Evolutionary conservation across 2,797 vertebrate genomes (phyloP).

Genomic region (Synanceia verrucosa): DNA sequence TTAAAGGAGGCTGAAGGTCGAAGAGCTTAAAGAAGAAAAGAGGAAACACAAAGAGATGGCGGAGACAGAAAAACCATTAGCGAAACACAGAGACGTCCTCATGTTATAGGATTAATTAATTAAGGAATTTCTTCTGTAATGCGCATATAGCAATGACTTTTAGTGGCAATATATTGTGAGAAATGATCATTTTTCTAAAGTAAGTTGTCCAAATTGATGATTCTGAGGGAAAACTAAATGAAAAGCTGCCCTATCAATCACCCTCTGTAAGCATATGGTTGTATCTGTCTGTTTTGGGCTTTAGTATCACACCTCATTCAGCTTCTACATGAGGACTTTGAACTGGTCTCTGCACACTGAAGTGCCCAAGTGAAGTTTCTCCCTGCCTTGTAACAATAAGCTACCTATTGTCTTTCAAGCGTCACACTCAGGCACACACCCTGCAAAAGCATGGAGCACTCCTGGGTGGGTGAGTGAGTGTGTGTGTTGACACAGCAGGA

Average conservation of each 20-base stretch:
- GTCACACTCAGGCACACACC: conserved; percentile 72
- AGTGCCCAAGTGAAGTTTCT: conserved; percentile 33
- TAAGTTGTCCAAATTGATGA: not conserved
- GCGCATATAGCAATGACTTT: not conserved
- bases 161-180: not conserved
- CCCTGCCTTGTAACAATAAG: conserved; percentile 74
- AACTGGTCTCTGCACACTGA: not conserved
- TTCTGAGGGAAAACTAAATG: not conserved
- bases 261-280: not conserved
- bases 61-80: not conserved
- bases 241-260: no score
- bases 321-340: conserved; percentile 7
- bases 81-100: not conserved
- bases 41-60: conserved; percentile 6
- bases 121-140: no score
- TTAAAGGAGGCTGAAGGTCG: conserved; percentile 45
- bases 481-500: not conserved
- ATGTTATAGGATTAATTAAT: not conserved
- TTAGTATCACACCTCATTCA: not conserved
- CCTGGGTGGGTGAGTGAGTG: conserved; percentile 10
- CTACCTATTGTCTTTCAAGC: conserved; percentile 68
- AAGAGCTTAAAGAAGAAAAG: conserved; percentile 26
- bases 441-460: conserved; percentile 60
- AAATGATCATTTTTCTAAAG: not conserved
- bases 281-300: not conserved